Conservation (phyloP, 2,797 vertebrate genomes). For the Alauda arvensis region DNA sequence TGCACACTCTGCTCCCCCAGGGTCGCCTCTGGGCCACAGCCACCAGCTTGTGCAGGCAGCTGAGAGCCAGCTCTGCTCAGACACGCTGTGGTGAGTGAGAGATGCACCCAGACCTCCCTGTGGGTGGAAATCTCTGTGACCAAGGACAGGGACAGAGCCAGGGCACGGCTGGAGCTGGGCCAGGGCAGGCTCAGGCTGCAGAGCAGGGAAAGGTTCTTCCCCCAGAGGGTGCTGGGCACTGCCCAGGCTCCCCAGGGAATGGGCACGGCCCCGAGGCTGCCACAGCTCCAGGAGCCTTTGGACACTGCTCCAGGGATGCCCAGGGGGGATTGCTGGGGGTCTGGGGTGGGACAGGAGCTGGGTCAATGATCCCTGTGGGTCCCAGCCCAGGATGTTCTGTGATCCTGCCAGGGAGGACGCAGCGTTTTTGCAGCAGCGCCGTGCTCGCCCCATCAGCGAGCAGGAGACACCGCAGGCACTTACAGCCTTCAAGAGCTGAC, state of each 20-base stretch:
- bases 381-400: not conserved
- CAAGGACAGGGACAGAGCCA: not conserved
- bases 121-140: not conserved
- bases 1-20: fast-evolving
- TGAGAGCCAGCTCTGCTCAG: not conserved
- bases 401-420: not conserved
- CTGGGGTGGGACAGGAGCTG: not conserved
- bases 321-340: not conserved
- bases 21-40: not conserved
- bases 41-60: fast-evolving
- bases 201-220: not conserved
- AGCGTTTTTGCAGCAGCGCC: not conserved
- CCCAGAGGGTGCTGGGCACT: not conserved
- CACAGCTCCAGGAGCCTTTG: not conserved
- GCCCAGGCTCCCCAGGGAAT: not conserved
- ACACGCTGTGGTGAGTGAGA: fast-evolving
- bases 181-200: not conserved
- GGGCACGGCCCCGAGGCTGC: not conserved
- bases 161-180: not conserved
- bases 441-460: not conserved
- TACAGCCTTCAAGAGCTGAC: slow-evolving; percentile 49
- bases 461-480: not conserved
- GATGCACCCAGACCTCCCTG: not conserved
- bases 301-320: not conserved
- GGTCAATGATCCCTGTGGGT: not conserved